Evolutionary conservation across 2,113 vertebrate genomes (phyloP).

Genomic region (Alces alces): DNA sequence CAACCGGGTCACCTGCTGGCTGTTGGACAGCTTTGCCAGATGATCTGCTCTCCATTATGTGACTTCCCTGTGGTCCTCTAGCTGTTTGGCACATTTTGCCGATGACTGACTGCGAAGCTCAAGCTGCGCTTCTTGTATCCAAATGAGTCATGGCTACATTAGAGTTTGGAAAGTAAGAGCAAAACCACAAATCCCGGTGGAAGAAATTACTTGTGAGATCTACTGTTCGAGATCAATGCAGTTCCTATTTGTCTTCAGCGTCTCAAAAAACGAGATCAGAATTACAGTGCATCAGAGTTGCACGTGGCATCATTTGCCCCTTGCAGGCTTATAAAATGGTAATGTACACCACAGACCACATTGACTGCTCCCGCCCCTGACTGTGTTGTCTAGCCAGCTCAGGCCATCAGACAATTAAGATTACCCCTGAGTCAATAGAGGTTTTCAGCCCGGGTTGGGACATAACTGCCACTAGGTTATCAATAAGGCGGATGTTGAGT

Average conservation of each 20-base stretch:
- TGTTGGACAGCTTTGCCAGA: not conserved
- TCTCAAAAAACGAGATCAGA: not conserved
- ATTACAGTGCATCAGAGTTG: not conserved
- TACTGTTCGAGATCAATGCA: not conserved
- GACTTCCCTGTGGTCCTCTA: not conserved
- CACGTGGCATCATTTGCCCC: not conserved
- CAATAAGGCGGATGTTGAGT: not conserved
- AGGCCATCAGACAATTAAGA: not conserved
- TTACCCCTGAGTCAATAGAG: not conserved
- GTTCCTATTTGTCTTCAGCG: not conserved
- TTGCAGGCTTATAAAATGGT: conserved; percentile 18
- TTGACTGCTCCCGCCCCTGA: not conserved
- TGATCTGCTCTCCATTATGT: not conserved
- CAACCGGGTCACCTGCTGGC: not conserved
- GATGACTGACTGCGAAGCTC: not conserved
- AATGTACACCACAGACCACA: not conserved
- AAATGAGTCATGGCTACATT: not conserved
- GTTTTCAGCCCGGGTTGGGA: not conserved
- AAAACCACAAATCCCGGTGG: not conserved
- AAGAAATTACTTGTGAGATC: not conserved
- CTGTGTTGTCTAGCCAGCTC: not conserved
- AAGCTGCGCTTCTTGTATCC: not conserved
- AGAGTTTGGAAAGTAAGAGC: not conserved
- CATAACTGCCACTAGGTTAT: not conserved
- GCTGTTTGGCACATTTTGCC: not conserved